Base-by-base conservation (phyloP, 1,140 invertebrate species). In the Pseudomyrmex flavicornis region DNA sequence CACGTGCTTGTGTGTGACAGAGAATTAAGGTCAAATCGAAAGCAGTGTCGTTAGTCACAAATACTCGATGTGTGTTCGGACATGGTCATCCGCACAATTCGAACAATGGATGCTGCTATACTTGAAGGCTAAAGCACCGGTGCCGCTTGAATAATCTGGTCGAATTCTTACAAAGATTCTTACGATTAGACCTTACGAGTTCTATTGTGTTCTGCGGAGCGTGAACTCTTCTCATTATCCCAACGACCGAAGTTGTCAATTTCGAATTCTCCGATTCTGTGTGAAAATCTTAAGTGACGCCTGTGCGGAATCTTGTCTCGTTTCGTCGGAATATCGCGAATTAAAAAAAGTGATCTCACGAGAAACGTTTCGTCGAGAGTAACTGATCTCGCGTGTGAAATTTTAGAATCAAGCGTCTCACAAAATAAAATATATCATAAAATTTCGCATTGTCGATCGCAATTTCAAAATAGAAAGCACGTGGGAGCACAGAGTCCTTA, bases 81-180 rank as follows among this genome's bases (percentile, higher is more conserved):
- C 66, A 58, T 56, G 75, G 69, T 79, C 63, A 79, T 79, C 35
- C 76, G 26, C 35, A 69, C 65, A 70, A 48, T 70, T 58, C 44
- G 66, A 72, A 80, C 76, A 80, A 80, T 80, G 17, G 76, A 80
- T 80, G 54, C 56, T 59, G 76, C 66, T 59, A 3, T 3, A 70
- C 65, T 70, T 70, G 76, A 72, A 69, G 76, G 52, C 72, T 80
- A 48, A 76, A 66, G 76, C 76, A 59, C 44, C 76, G 76, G 76
- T 80, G 54, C 72, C 76, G 76, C 76, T 70, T 62, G 76, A 80
- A 44, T 48, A 56, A 46, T 50, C 66, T 56, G 76, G 70, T 80
- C 66, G 76, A 50, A 10, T 66, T 80, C 76, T 70, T 54, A 48
- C 15, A 48, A 54, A 79, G 35, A 35, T 35, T 35, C 70, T 66